Evolutionary conservation across 37 sponge, comb jelly and placozoan genomes (phyloP), one percentile per base, ranked within the genome.

Genomic region (Beroe forskalii): DNA sequence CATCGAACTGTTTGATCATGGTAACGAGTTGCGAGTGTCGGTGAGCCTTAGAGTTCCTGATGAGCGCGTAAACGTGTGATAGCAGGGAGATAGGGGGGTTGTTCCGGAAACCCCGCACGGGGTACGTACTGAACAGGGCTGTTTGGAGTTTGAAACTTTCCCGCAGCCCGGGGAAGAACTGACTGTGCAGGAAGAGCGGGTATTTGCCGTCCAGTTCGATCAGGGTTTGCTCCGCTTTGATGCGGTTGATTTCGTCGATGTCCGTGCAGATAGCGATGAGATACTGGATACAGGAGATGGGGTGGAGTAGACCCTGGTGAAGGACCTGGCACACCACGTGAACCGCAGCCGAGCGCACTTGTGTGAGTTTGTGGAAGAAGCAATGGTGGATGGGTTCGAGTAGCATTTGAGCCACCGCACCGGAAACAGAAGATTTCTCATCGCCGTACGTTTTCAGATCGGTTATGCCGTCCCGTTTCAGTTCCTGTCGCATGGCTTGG

Each of bases 181-280:
- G 76, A 69, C 93, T 95, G 89, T 96, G 95, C 38, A 93, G 67
- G 76, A 97, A 90, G 33, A 90, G 91, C 22, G 94, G 93, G 91
- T 96, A 95, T 76, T 94, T 93, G 32, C 91, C 66, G 89, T 92
- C 90, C 40, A 96, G 92, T 27, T 95, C 95, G 32, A 91, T 60
- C 0, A 97, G 93, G 66, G 92, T 91, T 75, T 92, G 90, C 24
- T 94, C 95, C 25, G 96, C 95, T 89, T 94, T 94, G 42, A 69
- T 90, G 30, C 92, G 92, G 67, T 93, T 86, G 37, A 92, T 44
- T 24, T 89, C 41, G 40, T 96, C 95, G 42, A 90, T 38, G 67
- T 97, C 99, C 1, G 99, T 96, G 42, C 92, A 93, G 76, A 96
- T 92, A 0, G 95, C 93, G 6, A 97, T 97, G 32, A 97, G 93